Evolutionary conservation across 2,113 vertebrate species (phyloP).

Genomic region (Ophiodon elongatus): DNA sequence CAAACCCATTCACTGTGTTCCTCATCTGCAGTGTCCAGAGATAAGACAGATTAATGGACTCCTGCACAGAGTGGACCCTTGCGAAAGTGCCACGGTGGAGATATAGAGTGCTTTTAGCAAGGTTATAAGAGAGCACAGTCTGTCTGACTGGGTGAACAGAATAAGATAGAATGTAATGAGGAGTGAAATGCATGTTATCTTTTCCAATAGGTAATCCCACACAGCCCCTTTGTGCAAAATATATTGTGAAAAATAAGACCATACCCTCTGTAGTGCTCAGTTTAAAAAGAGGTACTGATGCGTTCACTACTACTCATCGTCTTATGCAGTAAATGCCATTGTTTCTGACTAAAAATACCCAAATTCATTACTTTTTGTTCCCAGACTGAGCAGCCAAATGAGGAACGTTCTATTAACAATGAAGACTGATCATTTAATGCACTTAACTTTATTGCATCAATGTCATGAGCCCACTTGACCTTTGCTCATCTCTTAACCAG

Average conservation of each 20-base stretch:
- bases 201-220: conserved; percentile 35
- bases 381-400: not conserved
- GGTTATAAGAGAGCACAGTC: conserved; percentile 46
- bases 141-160: conserved; percentile 37
- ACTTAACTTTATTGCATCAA: conserved; percentile 57
- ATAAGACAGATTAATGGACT: conserved; percentile 72
- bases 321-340: conserved; percentile 19
- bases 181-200: conserved; percentile 58
- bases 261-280: conserved; percentile 28
- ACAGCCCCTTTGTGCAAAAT: conserved; percentile 18
- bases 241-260: conserved; percentile 33
- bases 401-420: conserved; percentile 39
- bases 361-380: conserved; percentile 17
- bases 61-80: conserved; percentile 31
- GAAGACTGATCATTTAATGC: conserved; percentile 51
- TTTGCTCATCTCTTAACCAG: conserved; percentile 58
- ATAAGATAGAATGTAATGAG: conserved; percentile 46
- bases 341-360: conserved; percentile 29
- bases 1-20: conserved; percentile 26
- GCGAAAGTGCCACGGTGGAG: conserved; percentile 29
- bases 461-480: conserved; percentile 36
- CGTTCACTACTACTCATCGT: conserved; percentile 39
- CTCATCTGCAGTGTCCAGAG: conserved; percentile 52
- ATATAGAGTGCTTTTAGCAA: conserved; percentile 61
- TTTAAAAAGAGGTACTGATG: conserved; percentile 57